Evolutionary conservation across 2,113 vertebrate species (phyloP).

Genomic region (Nothobranchius kuhntae): DNA sequence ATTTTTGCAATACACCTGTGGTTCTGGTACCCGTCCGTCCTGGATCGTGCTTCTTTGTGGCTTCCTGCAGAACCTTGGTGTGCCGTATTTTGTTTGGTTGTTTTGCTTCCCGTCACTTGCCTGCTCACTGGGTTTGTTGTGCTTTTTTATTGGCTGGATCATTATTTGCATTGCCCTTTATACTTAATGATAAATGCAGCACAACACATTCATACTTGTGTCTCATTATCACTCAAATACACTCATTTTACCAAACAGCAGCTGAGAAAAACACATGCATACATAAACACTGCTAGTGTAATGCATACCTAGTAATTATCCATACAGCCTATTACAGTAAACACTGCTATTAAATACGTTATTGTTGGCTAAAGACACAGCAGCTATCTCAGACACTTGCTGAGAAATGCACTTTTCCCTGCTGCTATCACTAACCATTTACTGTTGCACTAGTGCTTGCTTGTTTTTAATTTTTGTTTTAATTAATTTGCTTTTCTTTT

Average conservation of each 20-base stretch:
- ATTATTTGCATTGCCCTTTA: constrained; percentile 56
- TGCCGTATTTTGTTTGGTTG: constrained; percentile 29
- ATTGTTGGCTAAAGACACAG: constrained; percentile 11
- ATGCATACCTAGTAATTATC: neutral
- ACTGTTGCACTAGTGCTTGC: constrained; percentile 68
- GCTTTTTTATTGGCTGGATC: constrained; percentile 51
- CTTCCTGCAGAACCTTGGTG: constrained; percentile 25
- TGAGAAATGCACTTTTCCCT: constrained; percentile 34
- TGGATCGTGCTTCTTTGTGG: constrained; percentile 49
- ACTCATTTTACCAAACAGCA: neutral
- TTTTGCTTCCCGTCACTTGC: constrained; percentile 40
- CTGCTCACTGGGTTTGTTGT: constrained; percentile 50
- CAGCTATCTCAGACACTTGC: constrained; percentile 26
- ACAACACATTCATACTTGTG: constrained; percentile 23
- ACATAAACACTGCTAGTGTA: neutral
- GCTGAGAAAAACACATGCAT: neutral
- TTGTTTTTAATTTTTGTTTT: constrained; percentile 45
- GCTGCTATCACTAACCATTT: constrained; percentile 71
- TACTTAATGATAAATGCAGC: constrained; percentile 30
- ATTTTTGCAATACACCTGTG: constrained; percentile 35
- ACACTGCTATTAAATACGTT: constrained; percentile 3
- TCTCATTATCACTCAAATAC: constrained; percentile 10
- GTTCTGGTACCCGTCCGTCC: constrained; percentile 31
- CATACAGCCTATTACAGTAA: neutral
- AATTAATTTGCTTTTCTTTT: constrained; percentile 5